Percentiles rank a stretch among this genome's conserved stretches.
Evolutionary conservation across 2,113 vertebrate species (phyloP).

Genomic region (Miniopterus natalensis): DNA sequence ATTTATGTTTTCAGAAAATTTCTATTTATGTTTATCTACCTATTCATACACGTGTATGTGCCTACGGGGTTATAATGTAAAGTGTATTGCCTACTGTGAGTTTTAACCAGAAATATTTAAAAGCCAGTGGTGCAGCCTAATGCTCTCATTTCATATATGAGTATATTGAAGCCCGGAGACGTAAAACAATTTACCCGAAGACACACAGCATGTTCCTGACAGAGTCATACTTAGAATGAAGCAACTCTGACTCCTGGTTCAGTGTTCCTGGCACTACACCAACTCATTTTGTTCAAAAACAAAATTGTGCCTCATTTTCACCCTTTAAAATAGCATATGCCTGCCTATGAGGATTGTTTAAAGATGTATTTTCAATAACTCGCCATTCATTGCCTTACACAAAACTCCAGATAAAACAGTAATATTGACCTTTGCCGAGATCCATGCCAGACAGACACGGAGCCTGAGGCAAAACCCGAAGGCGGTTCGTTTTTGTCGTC

Average conservation of each 20-base stretch:
- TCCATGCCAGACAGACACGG: constrained; percentile 38
- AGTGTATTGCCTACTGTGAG: neutral
- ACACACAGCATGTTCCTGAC: neutral
- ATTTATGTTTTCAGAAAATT: neutral
- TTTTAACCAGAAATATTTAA: neutral
- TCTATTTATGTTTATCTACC: neutral
- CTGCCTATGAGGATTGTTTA: neutral
- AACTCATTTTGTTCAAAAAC: constrained; percentile 19
- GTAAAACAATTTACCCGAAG: neutral
- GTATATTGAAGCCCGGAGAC: neutral
- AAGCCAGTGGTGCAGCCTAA: neutral
- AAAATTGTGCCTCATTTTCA: neutral
- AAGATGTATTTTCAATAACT: constrained; percentile 41
- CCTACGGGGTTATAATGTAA: neutral
- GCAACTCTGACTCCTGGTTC: neutral
- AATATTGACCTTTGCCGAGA: constrained; percentile 38
- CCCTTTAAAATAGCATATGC: neutral
- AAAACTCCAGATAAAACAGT: constrained; percentile 61
- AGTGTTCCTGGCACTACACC: neutral
- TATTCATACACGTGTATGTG: neutral
- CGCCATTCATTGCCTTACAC: constrained; percentile 33
- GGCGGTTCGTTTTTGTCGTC: constrained; percentile 55
- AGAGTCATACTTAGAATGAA: neutral
- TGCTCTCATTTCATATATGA: neutral
- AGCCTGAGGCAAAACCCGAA: constrained; percentile 66